A percentile compares a stretch with the other conserved stretches of the same genome.
Conservation (phyloP, 2,888 invertebrate species). For the Venusia cambrica region DNA sequence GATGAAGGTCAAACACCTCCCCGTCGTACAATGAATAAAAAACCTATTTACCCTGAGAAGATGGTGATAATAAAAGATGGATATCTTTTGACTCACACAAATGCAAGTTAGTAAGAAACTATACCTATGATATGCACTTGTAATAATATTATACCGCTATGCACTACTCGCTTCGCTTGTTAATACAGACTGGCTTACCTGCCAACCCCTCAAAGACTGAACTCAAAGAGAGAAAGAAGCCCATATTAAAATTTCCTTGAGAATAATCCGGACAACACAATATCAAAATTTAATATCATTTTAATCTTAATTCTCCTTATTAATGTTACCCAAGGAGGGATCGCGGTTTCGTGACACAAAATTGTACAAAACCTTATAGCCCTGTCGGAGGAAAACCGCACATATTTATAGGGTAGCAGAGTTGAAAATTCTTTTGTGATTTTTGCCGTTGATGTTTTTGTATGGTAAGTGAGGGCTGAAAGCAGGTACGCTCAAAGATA, state of each 20-base stretch:
- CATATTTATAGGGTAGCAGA: conserved; percentile 16
- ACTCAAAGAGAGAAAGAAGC: conserved; percentile 60
- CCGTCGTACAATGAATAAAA: too few species aligned
- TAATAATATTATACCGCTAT: too few species aligned
- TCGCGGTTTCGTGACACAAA: conserved; percentile 48
- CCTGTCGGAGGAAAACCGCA: conserved; percentile 24
- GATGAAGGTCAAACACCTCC: too few species aligned
- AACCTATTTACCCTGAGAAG: too few species aligned
- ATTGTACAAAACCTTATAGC: conserved; percentile 38
- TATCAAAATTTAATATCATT: conserved; percentile 81
- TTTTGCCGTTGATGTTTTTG: conserved; percentile 25
- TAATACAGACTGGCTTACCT: too few species aligned
- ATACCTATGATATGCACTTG: too few species aligned
- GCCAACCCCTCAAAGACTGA: conserved; percentile 37
- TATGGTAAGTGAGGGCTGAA: conserved; percentile 44
- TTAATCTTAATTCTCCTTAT: conserved; percentile 80
- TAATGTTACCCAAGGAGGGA: conserved; percentile 73
- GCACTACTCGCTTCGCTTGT: too few species aligned
- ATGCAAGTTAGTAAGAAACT: too few species aligned
- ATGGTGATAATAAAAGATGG: too few species aligned
- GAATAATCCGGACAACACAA: conserved; percentile 79
- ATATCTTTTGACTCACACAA: too few species aligned
- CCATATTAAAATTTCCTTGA: conserved; percentile 72
- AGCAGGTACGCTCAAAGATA: conserved; percentile 77
- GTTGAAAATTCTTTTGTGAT: conserved; percentile 20